A percentile compares a stretch with the other conserved stretches of the same genome.
Conservation (phyloP, 1,140 invertebrate genomes). For the Zaprionus lachaisei region DNA sequence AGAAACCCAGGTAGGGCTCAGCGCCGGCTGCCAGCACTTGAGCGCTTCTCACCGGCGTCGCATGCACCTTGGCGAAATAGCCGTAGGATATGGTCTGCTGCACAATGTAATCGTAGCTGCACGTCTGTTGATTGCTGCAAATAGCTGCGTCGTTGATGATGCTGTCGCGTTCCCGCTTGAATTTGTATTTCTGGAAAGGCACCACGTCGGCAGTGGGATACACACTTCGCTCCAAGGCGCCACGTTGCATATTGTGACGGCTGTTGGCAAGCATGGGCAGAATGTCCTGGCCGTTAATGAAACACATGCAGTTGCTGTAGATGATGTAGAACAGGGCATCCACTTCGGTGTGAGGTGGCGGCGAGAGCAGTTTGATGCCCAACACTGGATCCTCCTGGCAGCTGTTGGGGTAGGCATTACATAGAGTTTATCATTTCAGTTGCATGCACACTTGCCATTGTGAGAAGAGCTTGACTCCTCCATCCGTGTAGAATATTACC, state of each 20-base stretch:
- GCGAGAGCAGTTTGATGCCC: conserved; percentile 93
- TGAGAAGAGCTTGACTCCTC: conserved; percentile 91
- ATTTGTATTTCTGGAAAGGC: conserved; percentile 92
- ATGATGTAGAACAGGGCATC: conserved; percentile 91
- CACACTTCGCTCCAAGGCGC: conserved; percentile 42
- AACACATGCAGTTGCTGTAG: conserved; percentile 91
- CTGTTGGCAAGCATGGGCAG: conserved; percentile 85
- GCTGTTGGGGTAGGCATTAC: conserved; percentile 28
- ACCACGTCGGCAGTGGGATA: conserved; percentile 75
- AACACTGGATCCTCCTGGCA: conserved; percentile 93
- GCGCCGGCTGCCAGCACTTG: conserved; percentile 92
- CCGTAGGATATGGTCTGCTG: conserved; percentile 84
- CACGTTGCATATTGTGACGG: conserved; percentile 69
- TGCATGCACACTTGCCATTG: conserved; percentile 86
- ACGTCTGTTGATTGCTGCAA: conserved; percentile 90
- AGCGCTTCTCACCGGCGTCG: conserved; percentile 90
- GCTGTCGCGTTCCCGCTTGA: conserved; percentile 89
- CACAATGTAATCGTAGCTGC: conserved; percentile 94
- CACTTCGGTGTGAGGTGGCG: conserved; percentile 88
- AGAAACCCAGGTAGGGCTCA: conserved; percentile 94
- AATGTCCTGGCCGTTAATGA: conserved; percentile 93
- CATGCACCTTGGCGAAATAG: conserved; percentile 87
- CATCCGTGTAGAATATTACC: conserved; percentile 95
- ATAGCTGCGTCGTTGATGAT: conserved; percentile 91
- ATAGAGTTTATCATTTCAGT: background rate